Percentiles rank a stretch among this genome's conserved stretches.
Conservation (phyloP, 2,888 invertebrate species). For the Erebia ligea region DNA sequence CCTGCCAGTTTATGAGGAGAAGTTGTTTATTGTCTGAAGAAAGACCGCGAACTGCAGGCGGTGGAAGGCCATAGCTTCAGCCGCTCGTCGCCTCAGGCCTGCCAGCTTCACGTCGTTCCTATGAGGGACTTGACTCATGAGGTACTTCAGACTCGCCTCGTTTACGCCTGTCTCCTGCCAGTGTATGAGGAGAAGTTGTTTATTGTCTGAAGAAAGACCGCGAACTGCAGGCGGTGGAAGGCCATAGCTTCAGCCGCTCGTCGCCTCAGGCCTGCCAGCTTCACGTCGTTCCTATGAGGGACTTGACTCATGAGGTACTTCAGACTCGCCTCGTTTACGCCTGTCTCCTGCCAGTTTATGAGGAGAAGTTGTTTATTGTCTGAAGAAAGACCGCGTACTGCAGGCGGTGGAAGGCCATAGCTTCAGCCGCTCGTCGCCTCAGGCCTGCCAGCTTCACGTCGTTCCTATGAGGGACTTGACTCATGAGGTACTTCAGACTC, state of each 20-base stretch:
- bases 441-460: no score
- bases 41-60: conserved; percentile 46
- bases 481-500: no score
- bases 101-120: conserved; percentile 85
- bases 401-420: conserved; percentile 72
- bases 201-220: neutral
- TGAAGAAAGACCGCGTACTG: neutral
- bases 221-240: conserved; percentile 65
- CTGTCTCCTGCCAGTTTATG: no score
- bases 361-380: neutral
- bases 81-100: conserved; percentile 19
- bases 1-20: no score
- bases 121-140: conserved; percentile 63
- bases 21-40: neutral
- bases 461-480: no score
- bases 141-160: conserved; percentile 66
- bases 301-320: no score
- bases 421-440: no score
- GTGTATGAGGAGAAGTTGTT: neutral
- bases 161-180: conserved; percentile 45
- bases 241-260: conserved; percentile 71
- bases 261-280: no score
- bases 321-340: conserved; percentile 39
- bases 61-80: conserved; percentile 72
- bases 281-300: conserved; percentile 88